phyloP scores from a whole-genome alignment of 2,113 vertebrate genomes.

The Stigmatopora argus region DNA sequence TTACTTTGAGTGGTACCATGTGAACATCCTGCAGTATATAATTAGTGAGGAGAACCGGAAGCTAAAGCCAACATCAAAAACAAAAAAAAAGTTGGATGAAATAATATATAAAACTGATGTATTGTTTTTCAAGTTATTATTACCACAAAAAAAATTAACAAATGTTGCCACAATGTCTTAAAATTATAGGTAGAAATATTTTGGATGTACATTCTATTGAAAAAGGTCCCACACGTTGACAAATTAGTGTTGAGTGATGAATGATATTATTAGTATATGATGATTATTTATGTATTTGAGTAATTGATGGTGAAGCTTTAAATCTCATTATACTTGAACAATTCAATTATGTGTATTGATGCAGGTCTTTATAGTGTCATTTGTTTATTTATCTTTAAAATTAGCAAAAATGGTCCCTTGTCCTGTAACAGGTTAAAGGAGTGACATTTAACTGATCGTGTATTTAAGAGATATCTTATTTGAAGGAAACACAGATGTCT shows the following conservation, averaged over 20 bases:
- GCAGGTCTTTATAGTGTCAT: too few relatives aligned
- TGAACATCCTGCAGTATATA: constrained; percentile 66
- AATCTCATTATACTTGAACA: too few relatives aligned
- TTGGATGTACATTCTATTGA: neutral
- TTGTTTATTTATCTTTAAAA: too few relatives aligned
- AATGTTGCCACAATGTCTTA: neutral
- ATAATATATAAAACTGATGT: constrained; percentile 1
- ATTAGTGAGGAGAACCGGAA: constrained; percentile 34
- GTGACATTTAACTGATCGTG: neutral
- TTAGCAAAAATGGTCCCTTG: too few relatives aligned
- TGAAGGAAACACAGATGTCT: neutral
- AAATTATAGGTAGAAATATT: neutral
- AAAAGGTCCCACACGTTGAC: neutral
- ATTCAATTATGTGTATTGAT: too few relatives aligned
- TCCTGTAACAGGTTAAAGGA: neutral
- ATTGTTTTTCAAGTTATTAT: neutral
- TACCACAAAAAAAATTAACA: neutral
- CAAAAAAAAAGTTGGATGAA: constrained; percentile 1
- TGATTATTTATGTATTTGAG: too few relatives aligned
- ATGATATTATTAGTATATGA: too few relatives aligned
- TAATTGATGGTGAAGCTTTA: too few relatives aligned
- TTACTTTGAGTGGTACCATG: constrained; percentile 84
- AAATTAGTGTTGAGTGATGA: neutral
- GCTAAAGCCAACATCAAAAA: constrained; percentile 7
- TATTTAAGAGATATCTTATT: neutral